A percentile compares a stretch with the other conserved stretches of the same genome.
Evolutionary conservation across 2,888 invertebrate genomes (phyloP).

Genomic region (Alviniconcha strummeri): DNA sequence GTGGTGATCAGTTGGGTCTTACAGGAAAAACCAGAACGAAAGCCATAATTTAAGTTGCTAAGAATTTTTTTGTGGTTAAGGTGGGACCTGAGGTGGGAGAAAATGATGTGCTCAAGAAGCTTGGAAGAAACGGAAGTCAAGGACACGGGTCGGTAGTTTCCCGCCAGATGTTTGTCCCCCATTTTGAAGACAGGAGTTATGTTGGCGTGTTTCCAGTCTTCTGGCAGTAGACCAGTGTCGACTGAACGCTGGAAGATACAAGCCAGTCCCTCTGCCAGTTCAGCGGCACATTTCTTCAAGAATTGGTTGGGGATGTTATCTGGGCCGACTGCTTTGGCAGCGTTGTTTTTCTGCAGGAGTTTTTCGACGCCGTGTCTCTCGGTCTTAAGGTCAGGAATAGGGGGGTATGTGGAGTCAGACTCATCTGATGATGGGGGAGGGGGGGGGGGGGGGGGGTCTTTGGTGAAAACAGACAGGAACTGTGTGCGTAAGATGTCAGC

Average conservation of each 20-base stretch:
- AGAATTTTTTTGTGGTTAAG: conserved; percentile 32
- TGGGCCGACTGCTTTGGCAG: conserved; percentile 2
- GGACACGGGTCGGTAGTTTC: conserved; percentile 35
- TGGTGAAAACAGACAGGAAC: no score
- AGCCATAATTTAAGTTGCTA: conserved; percentile 15
- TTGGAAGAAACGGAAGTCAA: conserved; percentile 35
- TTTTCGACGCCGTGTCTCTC: neutral
- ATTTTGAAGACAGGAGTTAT: conserved; percentile 3
- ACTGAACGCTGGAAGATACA: neutral
- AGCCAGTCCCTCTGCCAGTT: neutral
- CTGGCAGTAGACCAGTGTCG: conserved; percentile 8
- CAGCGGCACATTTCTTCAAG: neutral
- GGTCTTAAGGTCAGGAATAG: no score
- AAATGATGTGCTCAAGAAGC: conserved; percentile 33
- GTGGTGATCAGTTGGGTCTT: conserved; percentile 3
- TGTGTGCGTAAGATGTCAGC: no score
- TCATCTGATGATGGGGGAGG: no score
- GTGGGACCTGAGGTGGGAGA: conserved; percentile 34
- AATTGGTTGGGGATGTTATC: conserved; percentile 22
- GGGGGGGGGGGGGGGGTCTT: no score
- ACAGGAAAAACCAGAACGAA: neutral
- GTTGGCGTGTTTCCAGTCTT: neutral
- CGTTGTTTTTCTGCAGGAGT: conserved; percentile 1
- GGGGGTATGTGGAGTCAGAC: no score
- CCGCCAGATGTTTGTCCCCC: conserved; percentile 28